These are phyloP conservation scores for Centruroides sculpturatus DNA, from an alignment of 1,140 invertebrate species.

Conservation along the genomic window DNA sequence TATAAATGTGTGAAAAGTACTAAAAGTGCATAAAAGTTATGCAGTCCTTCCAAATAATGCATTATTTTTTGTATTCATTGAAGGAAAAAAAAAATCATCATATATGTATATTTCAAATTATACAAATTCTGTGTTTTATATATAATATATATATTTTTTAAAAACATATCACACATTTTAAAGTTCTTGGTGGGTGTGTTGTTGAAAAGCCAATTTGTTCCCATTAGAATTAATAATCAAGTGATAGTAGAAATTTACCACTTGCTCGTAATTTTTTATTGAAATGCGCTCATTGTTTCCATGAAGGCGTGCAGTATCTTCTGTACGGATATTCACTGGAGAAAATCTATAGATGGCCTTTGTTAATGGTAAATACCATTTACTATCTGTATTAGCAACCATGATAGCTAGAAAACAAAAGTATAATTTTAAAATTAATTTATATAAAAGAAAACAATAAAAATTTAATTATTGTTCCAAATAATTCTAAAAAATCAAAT, in stretches of 20 bases:
- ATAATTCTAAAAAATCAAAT: no score
- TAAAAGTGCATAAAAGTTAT: no score
- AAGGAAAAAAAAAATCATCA: no score
- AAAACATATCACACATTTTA: neutral
- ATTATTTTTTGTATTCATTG: no score
- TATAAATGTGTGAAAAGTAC: no score
- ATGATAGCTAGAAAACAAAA: slow-evolving; percentile 26
- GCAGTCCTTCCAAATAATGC: no score
- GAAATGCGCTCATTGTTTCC: slow-evolving; percentile 40
- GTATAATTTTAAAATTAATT: neutral
- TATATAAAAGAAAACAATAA: no score
- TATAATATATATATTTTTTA: no score
- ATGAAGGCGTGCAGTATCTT: slow-evolving; percentile 34
- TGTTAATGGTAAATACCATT: slow-evolving; percentile 35
- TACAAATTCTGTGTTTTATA: no score
- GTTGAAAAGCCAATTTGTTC: neutral
- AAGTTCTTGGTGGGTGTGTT: slow-evolving; percentile 12
- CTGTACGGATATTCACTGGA: slow-evolving; percentile 30
- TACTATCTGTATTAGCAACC: slow-evolving; percentile 41
- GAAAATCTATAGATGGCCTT: slow-evolving; percentile 37
- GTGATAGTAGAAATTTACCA: slow-evolving; percentile 39
- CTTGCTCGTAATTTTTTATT: slow-evolving; percentile 33
- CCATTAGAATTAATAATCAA: slow-evolving; percentile 36
- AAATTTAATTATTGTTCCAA: no score
- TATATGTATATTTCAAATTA: no score